Evolutionary conservation across 2,888 invertebrate species (phyloP).

Genomic region (Apantesis nais): DNA sequence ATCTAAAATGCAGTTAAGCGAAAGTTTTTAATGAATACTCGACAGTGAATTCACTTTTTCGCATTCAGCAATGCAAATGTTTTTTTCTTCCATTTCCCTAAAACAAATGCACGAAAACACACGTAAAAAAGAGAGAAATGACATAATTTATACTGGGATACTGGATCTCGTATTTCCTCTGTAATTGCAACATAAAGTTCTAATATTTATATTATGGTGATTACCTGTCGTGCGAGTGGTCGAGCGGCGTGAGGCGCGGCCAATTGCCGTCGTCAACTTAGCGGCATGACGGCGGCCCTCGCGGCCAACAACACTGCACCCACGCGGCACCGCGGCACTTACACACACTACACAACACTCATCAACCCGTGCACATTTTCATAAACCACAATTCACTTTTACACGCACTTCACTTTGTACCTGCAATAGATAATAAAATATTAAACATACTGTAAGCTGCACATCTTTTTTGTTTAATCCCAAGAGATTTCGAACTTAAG

Average conservation of each 20-base stretch:
- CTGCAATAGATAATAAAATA: constrained; percentile 61
- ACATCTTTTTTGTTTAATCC: neutral
- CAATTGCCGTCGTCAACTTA: constrained; percentile 80
- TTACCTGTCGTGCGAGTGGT: constrained; percentile 72
- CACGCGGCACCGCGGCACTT: constrained; percentile 51
- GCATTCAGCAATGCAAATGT: neutral
- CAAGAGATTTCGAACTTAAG: neutral
- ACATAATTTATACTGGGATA: neutral
- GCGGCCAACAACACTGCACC: constrained; percentile 52
- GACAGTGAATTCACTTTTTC: neutral
- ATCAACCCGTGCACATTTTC: constrained; percentile 55
- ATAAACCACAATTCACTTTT: constrained; percentile 54
- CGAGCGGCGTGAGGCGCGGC: constrained; percentile 81
- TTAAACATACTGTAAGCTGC: neutral
- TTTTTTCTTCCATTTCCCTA: neutral
- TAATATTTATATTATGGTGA: constrained; percentile 17
- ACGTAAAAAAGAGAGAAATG: neutral
- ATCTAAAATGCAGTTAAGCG: constrained; percentile 7
- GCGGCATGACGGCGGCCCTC: constrained; percentile 68
- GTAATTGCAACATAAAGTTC: too few relatives aligned
- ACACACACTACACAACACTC: constrained; percentile 54
- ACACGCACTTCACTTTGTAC: constrained; percentile 65
- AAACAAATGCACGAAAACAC: too few relatives aligned
- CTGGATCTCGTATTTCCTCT: too few relatives aligned
- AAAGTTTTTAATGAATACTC: constrained; percentile 14